These are phyloP conservation scores for Petaurus breviceps DNA, from an alignment of 2,113 vertebrate species.

Conservation along the genomic window DNA sequence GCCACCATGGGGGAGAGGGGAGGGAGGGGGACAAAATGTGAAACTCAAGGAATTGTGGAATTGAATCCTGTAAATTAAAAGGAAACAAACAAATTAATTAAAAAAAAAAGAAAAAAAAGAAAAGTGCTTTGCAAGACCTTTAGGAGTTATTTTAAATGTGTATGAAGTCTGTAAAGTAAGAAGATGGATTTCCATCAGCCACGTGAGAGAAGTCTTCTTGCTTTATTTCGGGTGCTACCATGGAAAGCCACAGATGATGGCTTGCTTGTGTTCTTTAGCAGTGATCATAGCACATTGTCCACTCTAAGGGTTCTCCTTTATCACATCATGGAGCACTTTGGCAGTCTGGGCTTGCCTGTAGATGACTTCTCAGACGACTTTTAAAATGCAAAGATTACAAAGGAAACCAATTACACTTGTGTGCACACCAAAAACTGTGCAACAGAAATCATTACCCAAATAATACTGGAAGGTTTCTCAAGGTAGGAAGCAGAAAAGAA, in stretches of 20 bases:
- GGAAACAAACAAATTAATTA: no score
- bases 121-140: neutral
- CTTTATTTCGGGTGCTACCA: neutral
- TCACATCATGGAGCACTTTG: neutral
- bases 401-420: neutral
- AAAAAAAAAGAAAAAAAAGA: no score
- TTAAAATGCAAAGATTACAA: neutral
- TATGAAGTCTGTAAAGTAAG: constrained; percentile 62
- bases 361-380: neutral
- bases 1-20: no score
- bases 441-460: no score
- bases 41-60: no score
- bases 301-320: neutral
- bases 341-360: neutral
- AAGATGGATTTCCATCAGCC: neutral
- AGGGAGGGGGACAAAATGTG: no score
- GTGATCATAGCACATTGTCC: neutral
- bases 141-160: neutral
- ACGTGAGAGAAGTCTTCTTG: neutral
- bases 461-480: no score
- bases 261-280: neutral
- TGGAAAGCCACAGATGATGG: neutral
- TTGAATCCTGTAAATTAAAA: no score
- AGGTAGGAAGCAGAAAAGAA: no score
- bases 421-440: no score